Conservation (phyloP, 2,113 vertebrate genomes). For the Delphinus delphis region DNA sequence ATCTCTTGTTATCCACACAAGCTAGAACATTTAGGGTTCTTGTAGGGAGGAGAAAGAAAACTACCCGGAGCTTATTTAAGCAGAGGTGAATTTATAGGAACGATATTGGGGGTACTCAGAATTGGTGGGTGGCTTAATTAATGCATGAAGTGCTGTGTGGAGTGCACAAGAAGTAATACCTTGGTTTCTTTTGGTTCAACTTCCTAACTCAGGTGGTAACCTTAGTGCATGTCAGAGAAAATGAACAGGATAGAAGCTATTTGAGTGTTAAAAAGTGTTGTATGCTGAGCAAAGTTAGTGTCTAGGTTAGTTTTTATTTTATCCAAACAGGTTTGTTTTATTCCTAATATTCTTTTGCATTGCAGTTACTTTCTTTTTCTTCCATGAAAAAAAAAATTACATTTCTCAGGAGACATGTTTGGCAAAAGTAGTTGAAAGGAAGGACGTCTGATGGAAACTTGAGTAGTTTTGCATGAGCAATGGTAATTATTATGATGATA, state of each 20-base stretch:
- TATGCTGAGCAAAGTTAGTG: not conserved
- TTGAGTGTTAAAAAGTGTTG: not conserved
- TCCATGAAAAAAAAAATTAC: not conserved
- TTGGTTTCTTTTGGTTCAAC: not conserved
- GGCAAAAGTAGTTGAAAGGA: constrained; percentile 15
- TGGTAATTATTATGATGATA: constrained; percentile 66
- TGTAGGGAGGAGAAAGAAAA: not conserved
- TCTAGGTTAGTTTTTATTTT: not conserved
- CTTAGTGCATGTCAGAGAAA: not conserved
- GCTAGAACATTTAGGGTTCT: not conserved
- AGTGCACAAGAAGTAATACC: accelerated
- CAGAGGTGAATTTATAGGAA: not conserved
- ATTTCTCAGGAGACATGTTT: constrained; percentile 41
- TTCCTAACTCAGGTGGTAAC: not conserved
- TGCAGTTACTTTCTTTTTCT: not conserved
- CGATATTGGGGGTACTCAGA: not conserved
- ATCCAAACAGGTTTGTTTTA: not conserved
- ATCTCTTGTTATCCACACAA: accelerated
- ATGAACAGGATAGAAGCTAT: not conserved
- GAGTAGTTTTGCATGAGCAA: constrained; percentile 61
- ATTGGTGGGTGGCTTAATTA: not conserved
- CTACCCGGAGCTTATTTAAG: not conserved
- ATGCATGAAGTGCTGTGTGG: not conserved
- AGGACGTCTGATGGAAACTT: constrained; percentile 43
- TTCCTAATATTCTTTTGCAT: not conserved